phyloP scores from a whole-genome alignment of 2,113 vertebrate genomes.

The Eublepharis macularius region DNA sequence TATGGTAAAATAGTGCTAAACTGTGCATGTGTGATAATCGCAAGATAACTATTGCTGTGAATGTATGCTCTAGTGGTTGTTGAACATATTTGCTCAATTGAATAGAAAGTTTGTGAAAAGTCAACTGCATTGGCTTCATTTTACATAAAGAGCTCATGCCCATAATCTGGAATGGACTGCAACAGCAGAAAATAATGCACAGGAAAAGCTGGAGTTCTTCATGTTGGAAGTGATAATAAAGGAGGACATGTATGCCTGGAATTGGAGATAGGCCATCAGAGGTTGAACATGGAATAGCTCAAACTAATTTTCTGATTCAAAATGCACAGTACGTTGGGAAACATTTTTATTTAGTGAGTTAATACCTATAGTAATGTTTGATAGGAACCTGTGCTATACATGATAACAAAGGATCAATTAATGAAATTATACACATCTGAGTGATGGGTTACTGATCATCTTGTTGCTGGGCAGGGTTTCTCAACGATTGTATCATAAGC shows the following conservation, averaged over 20 bases:
- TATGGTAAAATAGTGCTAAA: conserved; percentile 44
- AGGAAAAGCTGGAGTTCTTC: no score
- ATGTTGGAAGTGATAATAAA: no score
- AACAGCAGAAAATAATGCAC: no score
- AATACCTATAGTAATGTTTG: conserved; percentile 28
- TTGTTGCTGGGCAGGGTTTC: neutral
- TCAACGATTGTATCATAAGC: neutral
- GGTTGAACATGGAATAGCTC: no score
- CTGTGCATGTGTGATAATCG: conserved; percentile 11
- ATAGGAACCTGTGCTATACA: neutral
- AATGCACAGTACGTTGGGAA: conserved; percentile 46
- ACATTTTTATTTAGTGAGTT: conserved; percentile 46
- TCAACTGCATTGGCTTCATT: no score
- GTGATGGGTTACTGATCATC: neutral
- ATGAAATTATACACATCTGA: neutral
- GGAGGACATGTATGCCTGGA: no score
- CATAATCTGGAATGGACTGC: conserved; percentile 3
- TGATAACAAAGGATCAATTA: neutral
- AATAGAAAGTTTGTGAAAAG: neutral
- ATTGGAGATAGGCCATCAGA: no score
- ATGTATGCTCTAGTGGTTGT: conserved; percentile 34
- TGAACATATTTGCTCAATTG: conserved; percentile 18
- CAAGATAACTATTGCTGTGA: conserved; percentile 45
- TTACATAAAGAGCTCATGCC: conserved; percentile 32
- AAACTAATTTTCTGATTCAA: no score